phyloP scores from a whole-genome alignment of 2,113 vertebrate species.

The Tragelaphus scriptus region DNA sequence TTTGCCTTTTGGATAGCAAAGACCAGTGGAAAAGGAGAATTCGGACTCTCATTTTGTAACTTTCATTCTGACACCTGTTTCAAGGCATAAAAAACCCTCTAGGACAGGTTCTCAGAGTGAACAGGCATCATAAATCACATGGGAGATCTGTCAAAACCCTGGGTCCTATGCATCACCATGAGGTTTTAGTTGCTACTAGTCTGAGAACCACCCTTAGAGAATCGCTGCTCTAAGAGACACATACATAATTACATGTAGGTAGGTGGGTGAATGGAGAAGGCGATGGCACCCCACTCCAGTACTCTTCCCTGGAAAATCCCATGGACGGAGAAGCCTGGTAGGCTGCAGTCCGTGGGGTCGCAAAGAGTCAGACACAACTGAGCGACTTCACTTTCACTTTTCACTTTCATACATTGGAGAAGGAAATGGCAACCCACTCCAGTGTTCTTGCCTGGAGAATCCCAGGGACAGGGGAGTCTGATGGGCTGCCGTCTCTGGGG shows the following conservation, averaged over 20 bases:
- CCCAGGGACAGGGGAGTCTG: too few relatives aligned
- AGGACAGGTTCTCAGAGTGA: not conserved
- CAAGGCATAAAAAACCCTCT: not conserved
- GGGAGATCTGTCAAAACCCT: not conserved
- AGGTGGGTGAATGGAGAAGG: not conserved
- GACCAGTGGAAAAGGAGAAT: not conserved
- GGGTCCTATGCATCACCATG: fast-evolving
- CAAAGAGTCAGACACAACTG: too few relatives aligned
- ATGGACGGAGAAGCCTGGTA: too few relatives aligned
- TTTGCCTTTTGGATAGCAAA: not conserved
- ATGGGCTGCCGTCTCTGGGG: too few relatives aligned
- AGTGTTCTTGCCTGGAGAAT: too few relatives aligned
- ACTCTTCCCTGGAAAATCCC: too few relatives aligned
- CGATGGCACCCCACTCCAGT: too few relatives aligned
- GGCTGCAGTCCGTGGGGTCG: too few relatives aligned
- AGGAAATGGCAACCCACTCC: too few relatives aligned
- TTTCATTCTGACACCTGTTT: not conserved
- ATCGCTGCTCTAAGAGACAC: not conserved
- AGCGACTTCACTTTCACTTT: too few relatives aligned
- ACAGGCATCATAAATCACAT: not conserved
- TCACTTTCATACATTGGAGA: too few relatives aligned
- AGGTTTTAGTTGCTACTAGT: not conserved
- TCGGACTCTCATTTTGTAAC: not conserved
- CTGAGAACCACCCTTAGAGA: not conserved
- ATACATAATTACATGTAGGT: too few relatives aligned